These are phyloP conservation scores for Cryptotis parvus DNA, from an alignment of 2,113 vertebrate species.

Conservation along the genomic window DNA sequence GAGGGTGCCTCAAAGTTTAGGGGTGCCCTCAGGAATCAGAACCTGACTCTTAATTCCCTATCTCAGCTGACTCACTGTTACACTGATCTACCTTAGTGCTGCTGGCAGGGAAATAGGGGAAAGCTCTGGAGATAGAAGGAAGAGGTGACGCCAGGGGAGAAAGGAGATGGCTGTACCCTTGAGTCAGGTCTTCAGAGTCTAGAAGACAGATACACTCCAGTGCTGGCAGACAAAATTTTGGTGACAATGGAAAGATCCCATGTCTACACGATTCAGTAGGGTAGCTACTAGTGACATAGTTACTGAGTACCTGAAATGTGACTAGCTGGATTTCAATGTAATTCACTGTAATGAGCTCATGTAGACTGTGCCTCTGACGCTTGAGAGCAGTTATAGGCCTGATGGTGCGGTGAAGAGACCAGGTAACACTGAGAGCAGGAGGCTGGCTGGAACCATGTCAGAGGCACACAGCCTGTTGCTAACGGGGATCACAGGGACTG, in stretches of 20 bases:
- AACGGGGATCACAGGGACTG: neutral
- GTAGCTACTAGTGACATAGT: neutral
- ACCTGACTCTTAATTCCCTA: neutral
- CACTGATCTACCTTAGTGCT: neutral
- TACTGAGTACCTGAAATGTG: neutral
- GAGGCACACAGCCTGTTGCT: neutral
- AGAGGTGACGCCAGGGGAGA: neutral
- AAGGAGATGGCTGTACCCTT: neutral
- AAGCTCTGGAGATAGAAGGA: neutral
- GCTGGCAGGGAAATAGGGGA: neutral
- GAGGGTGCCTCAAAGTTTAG: neutral
- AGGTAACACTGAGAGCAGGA: neutral
- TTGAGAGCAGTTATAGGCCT: neutral
- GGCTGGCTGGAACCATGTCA: neutral
- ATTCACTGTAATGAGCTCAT: neutral
- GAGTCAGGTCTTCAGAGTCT: neutral
- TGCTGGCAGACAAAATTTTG: neutral
- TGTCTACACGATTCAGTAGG: neutral
- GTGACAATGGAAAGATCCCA: neutral
- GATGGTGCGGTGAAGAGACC: neutral
- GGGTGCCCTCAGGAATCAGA: neutral
- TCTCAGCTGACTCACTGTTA: neutral
- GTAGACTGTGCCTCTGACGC: neutral
- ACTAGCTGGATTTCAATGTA: neutral
- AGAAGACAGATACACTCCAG: neutral